Evolutionary conservation across 37 sponge, comb jelly and placozoan species (phyloP).

Genomic region (Diacarnus erythraeanus): DNA sequence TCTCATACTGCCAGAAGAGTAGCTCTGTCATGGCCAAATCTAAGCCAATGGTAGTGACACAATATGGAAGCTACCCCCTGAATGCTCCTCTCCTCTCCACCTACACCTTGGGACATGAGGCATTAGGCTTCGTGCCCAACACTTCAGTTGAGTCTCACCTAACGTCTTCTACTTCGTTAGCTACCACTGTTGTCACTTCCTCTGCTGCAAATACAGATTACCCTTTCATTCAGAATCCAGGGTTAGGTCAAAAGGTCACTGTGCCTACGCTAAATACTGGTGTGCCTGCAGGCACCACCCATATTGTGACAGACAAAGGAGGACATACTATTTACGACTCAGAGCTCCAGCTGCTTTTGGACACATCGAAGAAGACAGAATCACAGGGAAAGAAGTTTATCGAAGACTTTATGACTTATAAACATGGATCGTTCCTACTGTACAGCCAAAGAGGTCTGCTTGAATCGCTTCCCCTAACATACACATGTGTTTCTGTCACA

Average conservation of each 20-base stretch:
- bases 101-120: too few species aligned
- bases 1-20: slow-evolving; percentile 56
- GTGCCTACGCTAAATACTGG: neutral
- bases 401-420: slow-evolving; percentile 27
- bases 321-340: slow-evolving; percentile 58
- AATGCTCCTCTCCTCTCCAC: neutral
- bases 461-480: slow-evolving; percentile 55
- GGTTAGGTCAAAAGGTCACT: neutral
- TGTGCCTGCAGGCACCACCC: slow-evolving; percentile 1
- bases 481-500: slow-evolving; percentile 40
- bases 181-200: neutral
- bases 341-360: slow-evolving; percentile 58
- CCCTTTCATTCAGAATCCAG: neutral
- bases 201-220: neutral
- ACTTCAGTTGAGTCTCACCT: neutral
- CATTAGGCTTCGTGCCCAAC: neutral
- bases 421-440: slow-evolving; percentile 66
- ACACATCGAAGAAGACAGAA: neutral
- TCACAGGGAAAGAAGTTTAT: neutral
- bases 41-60: neutral
- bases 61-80: neutral
- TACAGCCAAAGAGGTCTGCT: slow-evolving; percentile 59
- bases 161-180: neutral
- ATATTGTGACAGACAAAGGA: slow-evolving; percentile 8
- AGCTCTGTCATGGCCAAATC: neutral